Base-by-base conservation (phyloP, 2,888 invertebrate genomes). In the Machimus atricapillus region DNA sequence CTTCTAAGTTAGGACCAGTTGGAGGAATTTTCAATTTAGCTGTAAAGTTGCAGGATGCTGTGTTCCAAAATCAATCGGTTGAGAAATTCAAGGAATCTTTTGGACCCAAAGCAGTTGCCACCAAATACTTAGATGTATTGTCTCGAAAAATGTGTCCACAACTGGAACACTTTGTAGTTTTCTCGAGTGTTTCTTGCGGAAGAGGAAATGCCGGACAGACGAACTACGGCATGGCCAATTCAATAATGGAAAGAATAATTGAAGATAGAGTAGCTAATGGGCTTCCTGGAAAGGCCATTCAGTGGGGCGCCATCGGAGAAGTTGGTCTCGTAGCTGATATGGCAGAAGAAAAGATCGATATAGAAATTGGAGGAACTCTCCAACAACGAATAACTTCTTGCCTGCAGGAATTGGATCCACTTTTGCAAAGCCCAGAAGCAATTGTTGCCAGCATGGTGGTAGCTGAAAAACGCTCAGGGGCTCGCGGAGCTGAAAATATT, bases 281-380 rank as follows among this genome's bases (percentile, higher is more conserved):
- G 0, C 93, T 95, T 0, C 97, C 97, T 0, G 98, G 94, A 0
- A 92, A 97, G 88, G 98, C 98, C 1, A 95, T 98, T 12, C 97
- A 98, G 91, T 98, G 98, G 98, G 98, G 98, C 56, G 98, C 97
- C 46, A 94, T 98, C 85, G 98, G 97, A 85, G 98, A 98, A 92
- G 95, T 96, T 27, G 98, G 98, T 87, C 93, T 97, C 0, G 95
- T 97, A 19, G 95, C 96, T 5, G 96, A 97, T 86, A 94, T 95
- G 95, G 94, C 95, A 89, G 95, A 96, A 87, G 95, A 95, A 1
- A 94, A 95, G 88, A 94, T 95, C 34, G 95, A 95, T 89, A 92
- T 96, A 40, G 94, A 95, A 88, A 96, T 96, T 73, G 95, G 95
- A 83, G 98, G 98, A 14, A 98, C 97, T 0, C 93, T 97, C 2